Conservation (phyloP, 2,113 vertebrate species). For the Eptatretus burgeri region DNA sequence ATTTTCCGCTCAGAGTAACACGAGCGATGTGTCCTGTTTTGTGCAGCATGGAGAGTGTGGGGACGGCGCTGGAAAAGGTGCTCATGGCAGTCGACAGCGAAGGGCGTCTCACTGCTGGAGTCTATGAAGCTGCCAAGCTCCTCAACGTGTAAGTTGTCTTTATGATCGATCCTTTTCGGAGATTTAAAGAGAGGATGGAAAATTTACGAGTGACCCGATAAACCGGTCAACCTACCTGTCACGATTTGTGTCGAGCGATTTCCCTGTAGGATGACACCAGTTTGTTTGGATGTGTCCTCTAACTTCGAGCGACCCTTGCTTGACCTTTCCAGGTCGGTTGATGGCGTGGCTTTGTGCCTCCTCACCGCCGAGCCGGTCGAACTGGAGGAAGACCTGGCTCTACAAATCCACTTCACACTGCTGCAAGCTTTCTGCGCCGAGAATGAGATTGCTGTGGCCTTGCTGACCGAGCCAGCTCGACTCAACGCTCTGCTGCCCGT, state of each 20-base stretch:
- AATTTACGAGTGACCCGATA: too few species aligned
- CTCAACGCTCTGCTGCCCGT: constrained; percentile 33
- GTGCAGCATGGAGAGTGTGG: constrained; percentile 56
- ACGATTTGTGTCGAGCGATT: too few species aligned
- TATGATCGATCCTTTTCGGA: too few species aligned
- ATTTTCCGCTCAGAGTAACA: background rate
- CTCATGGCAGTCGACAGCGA: constrained; percentile 53
- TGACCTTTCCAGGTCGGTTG: constrained; percentile 10
- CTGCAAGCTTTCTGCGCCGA: constrained; percentile 84
- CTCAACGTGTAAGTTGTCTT: too few species aligned
- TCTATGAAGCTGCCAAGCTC: constrained; percentile 14
- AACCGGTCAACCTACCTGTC: too few species aligned
- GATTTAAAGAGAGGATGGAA: too few species aligned
- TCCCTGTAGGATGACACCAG: too few species aligned
- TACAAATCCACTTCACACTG: constrained; percentile 80
- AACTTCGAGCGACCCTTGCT: too few species aligned
- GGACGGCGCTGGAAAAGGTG: constrained; percentile 46
- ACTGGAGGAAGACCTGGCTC: constrained; percentile 36
- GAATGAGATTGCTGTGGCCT: constrained; percentile 76
- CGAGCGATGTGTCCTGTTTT: constrained; percentile 4
- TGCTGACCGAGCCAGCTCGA: constrained; percentile 51
- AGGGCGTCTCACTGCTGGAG: constrained; percentile 55
- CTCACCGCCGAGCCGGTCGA: constrained; percentile 60
- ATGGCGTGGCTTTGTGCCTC: constrained; percentile 66
- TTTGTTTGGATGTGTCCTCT: too few species aligned